phyloP scores from a whole-genome alignment of 2,113 vertebrate genomes.

The Cololabis saira region DNA sequence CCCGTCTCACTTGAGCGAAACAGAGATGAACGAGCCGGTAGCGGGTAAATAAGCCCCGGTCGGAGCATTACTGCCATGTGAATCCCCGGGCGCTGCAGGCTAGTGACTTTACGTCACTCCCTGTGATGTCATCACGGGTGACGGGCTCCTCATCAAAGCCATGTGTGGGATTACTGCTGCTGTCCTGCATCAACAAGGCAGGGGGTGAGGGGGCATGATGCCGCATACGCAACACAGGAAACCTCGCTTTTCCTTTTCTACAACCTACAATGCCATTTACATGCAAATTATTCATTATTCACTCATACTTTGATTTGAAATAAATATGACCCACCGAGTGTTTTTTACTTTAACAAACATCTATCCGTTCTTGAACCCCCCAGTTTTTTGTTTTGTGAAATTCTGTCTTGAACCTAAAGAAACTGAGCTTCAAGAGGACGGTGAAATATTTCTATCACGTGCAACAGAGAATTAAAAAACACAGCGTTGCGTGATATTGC shows the following conservation, averaged over 20 bases:
- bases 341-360: no score
- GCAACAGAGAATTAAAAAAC: no score
- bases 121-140: slow-evolving; percentile 70
- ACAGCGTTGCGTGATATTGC: no score
- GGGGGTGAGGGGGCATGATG: slow-evolving; percentile 32
- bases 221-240: slow-evolving; percentile 32
- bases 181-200: slow-evolving; percentile 47
- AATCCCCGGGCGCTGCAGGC: slow-evolving; percentile 69
- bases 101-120: slow-evolving; percentile 55
- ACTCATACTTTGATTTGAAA: no score
- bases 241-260: not conserved
- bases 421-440: no score
- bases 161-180: slow-evolving; percentile 66
- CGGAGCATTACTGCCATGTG: slow-evolving; percentile 65
- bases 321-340: no score
- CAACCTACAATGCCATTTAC: no score
- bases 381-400: no score
- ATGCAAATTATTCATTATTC: no score
- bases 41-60: slow-evolving; percentile 35
- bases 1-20: not conserved
- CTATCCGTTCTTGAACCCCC: no score
- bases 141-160: slow-evolving; percentile 56
- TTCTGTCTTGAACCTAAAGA: no score
- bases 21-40: not conserved
- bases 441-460: no score